Base-by-base conservation (phyloP, 2,888 invertebrate genomes). In the Periphyllus acericola region DNA sequence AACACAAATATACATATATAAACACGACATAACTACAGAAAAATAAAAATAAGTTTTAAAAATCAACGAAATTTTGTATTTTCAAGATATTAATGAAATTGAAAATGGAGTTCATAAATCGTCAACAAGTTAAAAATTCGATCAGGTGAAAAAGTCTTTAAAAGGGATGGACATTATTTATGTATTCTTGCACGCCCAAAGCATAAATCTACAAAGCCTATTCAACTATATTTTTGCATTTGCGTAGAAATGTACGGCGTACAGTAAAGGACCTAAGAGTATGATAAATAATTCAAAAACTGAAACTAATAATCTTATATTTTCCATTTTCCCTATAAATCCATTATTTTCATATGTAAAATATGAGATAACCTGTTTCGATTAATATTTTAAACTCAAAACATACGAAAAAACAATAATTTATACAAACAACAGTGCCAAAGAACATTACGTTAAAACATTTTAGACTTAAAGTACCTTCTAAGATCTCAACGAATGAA, bases 111-210 rank as follows among this genome's bases (percentile, higher is more conserved):
- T 71, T 71, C 32, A 74, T 83, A 83, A 83, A 83, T 74, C n/a
- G 55, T 29, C n/a, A 32, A 74, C 78, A 83, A 83, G 25, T 82
- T 52, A 25, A 25, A 82, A 52, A 82, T 55, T 72, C 72, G 52
- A 55, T 34, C 52, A 72, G n/a, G 83, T 74, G 72, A 55, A 83
- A 78, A 55, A 55, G 55, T 72, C 17, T 83, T 78, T 72, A 83
- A 83, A 74, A 83, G 52, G 19, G 34, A 83, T 72, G 36, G 36
- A 34, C 36, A 46, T 72, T 72, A 72, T 74, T 83, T 83, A 36
- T 74, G 72, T 55, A 34, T 74, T 17, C 55, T n/a, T 55, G 11
- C 34, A 55, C 34, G 29, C 34, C 55, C 55, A 21, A 74, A 74
- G n/a, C 55, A 72, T 83, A 74, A 55, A 83, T 74, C 19, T 83